Evolutionary conservation across 2,113 vertebrate species (phyloP), one percentile per base, ranked within the genome.

Genomic region (Noctilio leporinus): DNA sequence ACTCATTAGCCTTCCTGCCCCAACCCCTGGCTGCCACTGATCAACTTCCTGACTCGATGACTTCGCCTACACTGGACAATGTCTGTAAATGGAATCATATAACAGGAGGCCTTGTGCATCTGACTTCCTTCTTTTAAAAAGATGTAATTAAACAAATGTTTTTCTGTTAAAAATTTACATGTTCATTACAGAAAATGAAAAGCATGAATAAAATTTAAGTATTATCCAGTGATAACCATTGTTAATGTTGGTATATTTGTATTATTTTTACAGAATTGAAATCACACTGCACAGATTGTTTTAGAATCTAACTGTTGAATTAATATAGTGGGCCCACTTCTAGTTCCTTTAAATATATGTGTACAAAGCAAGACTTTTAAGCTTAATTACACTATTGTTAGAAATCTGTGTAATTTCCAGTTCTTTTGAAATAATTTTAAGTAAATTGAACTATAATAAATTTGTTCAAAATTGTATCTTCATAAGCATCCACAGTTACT

Each of bases 381-480:
- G 45, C 19, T 28, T 45, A 35, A 84, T 84, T 91, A 10, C 7
- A 11, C 30, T 83, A 77, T 15, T 90, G 1, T 73, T 22, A 80
- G 33, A 40, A 49, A 88, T 75, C 40, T 67, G 26, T 49, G 47
- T 69, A 12, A 93, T 49, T 53, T 90, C 53, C 6, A 82, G 30
- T 75, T 87, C 28, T 87, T 91, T 75, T 38, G 47, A 97, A 94
- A 33, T 75, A 83, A 93, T 75, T 69, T 72, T 53, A 40, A 87
- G 57, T 90, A 81, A 95, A 89, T 75, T 65, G 87, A 94, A 90
- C 38, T 59, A 70, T 43, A 86, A 83, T 70, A 47, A 88, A 69
- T 19, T 47, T 84, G 55, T 10, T 89, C 80, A 22, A 47, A 83
- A 55, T 87, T 65, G 22, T 53, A 83, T 47, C 38, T 91, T 80